Conservation (phyloP, 2,113 vertebrate species). For the Pontoporia blainvillei region DNA sequence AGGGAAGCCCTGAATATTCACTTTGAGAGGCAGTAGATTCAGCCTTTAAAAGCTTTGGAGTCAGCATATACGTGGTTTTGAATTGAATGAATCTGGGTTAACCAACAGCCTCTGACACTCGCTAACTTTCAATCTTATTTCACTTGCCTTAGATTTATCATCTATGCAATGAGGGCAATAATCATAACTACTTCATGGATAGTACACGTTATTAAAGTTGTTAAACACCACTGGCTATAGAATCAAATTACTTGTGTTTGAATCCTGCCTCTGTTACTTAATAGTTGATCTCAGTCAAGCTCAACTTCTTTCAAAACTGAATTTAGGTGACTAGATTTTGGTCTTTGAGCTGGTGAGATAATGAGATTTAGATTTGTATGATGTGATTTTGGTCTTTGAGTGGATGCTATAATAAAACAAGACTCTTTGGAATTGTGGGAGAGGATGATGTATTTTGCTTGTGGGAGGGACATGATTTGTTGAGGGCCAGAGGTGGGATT, state of each 20-base stretch:
- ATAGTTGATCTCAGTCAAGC: neutral
- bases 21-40: neutral
- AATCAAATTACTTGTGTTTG: neutral
- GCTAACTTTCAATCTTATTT: neutral
- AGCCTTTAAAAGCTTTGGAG: neutral
- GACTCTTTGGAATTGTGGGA: neutral
- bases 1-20: neutral
- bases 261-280: neutral
- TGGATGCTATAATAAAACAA: neutral
- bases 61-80: neutral
- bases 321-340: neutral
- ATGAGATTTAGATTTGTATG: neutral
- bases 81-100: neutral
- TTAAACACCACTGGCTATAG: neutral
- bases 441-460: neutral
- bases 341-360: neutral
- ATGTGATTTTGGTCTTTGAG: neutral
- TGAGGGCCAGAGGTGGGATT: neutral
- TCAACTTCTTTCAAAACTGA: neutral
- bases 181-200: neutral
- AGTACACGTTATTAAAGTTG: neutral
- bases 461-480: neutral
- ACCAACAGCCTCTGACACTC: neutral
- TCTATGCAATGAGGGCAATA: neutral
- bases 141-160: neutral